Base-by-base conservation (phyloP, 2,113 vertebrate species). In the Leucoraja erinaceus region DNA sequence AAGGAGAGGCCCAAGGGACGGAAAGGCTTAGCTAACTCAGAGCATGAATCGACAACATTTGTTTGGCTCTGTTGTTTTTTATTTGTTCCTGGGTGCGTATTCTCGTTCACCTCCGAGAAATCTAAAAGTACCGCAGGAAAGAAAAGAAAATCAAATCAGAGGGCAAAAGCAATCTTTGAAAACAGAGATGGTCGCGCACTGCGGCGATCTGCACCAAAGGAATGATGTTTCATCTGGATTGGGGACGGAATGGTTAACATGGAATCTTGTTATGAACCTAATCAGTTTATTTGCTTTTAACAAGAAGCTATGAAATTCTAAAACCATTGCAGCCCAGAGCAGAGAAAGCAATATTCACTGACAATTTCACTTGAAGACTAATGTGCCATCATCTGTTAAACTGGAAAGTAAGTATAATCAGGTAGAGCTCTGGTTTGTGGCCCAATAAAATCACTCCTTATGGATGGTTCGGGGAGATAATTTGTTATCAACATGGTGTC, bases 401-500 rank as follows among this genome's bases (percentile, higher is more conserved):
- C 94, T 93, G 93, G 94, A 94, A 94, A 95, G 95, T 95, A 95
- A 94, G 94, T 93, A 95, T 95, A 95, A 96, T 96, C 95, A 95
- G 95, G 95, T 74, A 54, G 90, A 91, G 93, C 59, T 22, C n/a
- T 22, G 56, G 79, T 94, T 93, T 84, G 92, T 94, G 94, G 93
- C 68, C 93, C 92, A 88, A 83, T 93, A 93, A 93, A 93, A 93
- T 93, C 94, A 93, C 93, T 93, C 78, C 93, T 94, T 93, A 93
- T 93, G 93, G 94, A 94, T 94, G 93, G 93, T 93, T 93, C 93
- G 92, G 78, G 83, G 78, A 38, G 75, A 93, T 94, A 94, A 94
- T 94, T 93, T 93, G 92, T 93, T 94, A 94, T 94, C 94, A 94
- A 94, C 77, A 61, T 90, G 83, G 76, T 93, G 93, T 93, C n/a